These are phyloP conservation scores for Diacarnus erythraeanus DNA, from an alignment of 37 sponge, comb jelly and placozoan genomes.

Conservation along the genomic window DNA sequence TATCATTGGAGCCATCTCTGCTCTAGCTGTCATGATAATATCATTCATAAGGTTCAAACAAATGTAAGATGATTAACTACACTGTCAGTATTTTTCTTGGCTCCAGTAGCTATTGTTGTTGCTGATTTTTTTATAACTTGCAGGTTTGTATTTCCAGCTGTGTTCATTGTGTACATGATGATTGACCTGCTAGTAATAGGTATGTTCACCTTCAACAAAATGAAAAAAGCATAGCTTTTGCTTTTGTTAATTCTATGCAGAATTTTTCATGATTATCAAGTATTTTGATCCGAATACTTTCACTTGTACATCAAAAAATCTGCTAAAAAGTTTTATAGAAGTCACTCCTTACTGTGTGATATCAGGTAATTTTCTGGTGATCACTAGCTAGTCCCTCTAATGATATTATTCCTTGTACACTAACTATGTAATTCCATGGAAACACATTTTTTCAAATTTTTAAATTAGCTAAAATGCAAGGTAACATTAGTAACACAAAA, in stretches of 20 bases:
- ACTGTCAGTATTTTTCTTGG: too few species aligned
- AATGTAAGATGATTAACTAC: constrained; percentile 43
- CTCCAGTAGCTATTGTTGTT: too few species aligned
- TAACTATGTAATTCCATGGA: too few species aligned
- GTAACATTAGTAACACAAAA: neutral
- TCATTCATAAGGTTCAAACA: constrained; percentile 12
- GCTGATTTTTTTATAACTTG: neutral
- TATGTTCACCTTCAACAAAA: neutral
- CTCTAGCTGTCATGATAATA: constrained; percentile 18
- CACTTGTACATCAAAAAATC: neutral
- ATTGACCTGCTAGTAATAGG: neutral
- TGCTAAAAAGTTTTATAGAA: neutral
- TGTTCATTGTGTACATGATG: constrained; percentile 32
- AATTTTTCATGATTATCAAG: neutral
- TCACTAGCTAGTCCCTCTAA: too few species aligned
- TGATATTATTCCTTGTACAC: too few species aligned
- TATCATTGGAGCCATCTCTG: constrained; percentile 10
- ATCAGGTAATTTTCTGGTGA: constrained; percentile 6
- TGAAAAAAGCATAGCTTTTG: neutral
- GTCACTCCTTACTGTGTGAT: constrained; percentile 11
- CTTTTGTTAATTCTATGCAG: neutral
- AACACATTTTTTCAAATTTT: too few species aligned
- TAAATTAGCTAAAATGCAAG: too few species aligned
- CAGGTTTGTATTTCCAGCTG: constrained; percentile 33
- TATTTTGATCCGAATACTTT: neutral